These are phyloP conservation scores for Luscinia luscinia DNA, from an alignment of 2,797 vertebrate species.

Conservation along the genomic window DNA sequence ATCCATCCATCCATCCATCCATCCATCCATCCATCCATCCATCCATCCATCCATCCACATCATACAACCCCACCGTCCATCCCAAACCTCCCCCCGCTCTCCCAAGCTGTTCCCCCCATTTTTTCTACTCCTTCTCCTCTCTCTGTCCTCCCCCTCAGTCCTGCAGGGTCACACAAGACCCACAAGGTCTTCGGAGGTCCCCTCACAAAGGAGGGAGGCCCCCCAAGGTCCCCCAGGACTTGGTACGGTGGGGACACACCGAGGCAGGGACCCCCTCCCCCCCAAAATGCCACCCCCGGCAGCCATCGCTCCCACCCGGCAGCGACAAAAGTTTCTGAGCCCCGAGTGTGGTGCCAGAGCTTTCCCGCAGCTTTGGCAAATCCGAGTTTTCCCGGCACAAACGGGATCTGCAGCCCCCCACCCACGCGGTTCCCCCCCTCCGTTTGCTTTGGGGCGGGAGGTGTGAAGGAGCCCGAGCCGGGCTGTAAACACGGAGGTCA, in stretches of 20 bases:
- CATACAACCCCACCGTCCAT: too few species aligned
- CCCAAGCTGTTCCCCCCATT: neutral
- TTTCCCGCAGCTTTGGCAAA: neutral
- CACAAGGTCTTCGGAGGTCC: neutral
- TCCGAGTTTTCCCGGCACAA: neutral
- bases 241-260: accelerated
- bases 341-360: neutral
- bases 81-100: neutral
- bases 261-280: accelerated
- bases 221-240: neutral
- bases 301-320: neutral
- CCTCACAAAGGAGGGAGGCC: accelerated
- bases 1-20: neutral
- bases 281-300: neutral
- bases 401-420: neutral
- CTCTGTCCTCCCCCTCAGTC: neutral
- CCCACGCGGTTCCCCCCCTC: neutral
- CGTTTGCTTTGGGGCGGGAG: neutral
- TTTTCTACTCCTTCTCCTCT: neutral
- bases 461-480: neutral
- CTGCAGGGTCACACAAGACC: neutral
- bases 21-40: neutral
- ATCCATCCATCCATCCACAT: neutral
- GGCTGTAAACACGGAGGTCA: neutral
- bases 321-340: neutral